Evolutionary conservation across 2,797 vertebrate species (phyloP).

Genomic region (Kryptopterus vitreolus): DNA sequence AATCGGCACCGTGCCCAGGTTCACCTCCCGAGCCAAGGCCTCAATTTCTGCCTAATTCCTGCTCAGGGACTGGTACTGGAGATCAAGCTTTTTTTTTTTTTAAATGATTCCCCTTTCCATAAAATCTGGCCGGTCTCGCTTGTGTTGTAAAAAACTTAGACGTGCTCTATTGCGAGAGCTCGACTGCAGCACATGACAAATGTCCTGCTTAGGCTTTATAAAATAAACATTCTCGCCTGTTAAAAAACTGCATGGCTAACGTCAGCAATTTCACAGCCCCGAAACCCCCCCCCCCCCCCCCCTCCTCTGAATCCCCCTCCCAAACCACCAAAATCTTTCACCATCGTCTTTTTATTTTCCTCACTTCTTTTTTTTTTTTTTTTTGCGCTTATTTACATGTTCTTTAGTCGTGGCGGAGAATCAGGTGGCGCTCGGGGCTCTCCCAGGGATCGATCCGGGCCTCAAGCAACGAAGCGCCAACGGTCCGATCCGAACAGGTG

Average conservation of each 20-base stretch:
- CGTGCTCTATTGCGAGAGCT: constrained; percentile 65
- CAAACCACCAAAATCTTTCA: too few relatives aligned
- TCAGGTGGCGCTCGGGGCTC: constrained; percentile 50
- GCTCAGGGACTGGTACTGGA: constrained; percentile 69
- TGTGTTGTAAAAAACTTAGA: constrained; percentile 66
- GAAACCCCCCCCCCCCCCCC: constrained; percentile 27
- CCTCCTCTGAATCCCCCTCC: too few relatives aligned
- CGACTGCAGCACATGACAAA: constrained; percentile 70
- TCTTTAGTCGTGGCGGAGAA: constrained; percentile 58
- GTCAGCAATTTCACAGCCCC: constrained; percentile 72
- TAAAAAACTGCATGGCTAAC: constrained; percentile 63
- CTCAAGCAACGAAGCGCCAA: constrained; percentile 75
- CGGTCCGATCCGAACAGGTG: constrained; percentile 65
- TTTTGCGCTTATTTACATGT: not conserved
- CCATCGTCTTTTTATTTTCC: constrained; percentile 20
- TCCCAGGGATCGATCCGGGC: constrained; percentile 60
- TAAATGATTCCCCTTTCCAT: constrained; percentile 72
- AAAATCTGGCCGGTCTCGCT: constrained; percentile 68
- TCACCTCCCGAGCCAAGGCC: constrained; percentile 61
- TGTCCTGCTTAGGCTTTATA: constrained; percentile 67
- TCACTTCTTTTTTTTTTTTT: not conserved
- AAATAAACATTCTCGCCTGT: constrained; percentile 69
- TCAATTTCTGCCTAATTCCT: constrained; percentile 62
- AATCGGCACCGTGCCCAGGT: constrained; percentile 62
- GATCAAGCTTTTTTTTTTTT: constrained; percentile 70